Evolutionary conservation across 2,797 vertebrate species (phyloP).

Genomic region (Nannoperca obscura): DNA sequence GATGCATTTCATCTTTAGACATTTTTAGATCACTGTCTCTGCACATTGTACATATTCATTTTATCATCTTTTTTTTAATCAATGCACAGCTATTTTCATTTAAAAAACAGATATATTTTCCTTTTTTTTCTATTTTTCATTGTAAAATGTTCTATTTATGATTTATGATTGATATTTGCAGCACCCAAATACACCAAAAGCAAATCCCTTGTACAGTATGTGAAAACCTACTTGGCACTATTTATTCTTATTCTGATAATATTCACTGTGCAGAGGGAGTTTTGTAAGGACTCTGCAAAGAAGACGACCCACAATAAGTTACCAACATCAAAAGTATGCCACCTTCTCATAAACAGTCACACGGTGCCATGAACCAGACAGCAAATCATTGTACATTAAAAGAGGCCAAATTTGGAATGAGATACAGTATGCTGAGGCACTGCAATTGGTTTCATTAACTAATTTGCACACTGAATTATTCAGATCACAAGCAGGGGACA

Average conservation of each 20-base stretch:
- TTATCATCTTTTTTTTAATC: too few species aligned
- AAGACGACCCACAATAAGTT: constrained; percentile 53
- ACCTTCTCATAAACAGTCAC: constrained; percentile 56
- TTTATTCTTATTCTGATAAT: neutral
- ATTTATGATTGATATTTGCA: neutral
- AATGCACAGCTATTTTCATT: too few species aligned
- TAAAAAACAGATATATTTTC: too few species aligned
- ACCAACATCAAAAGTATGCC: constrained; percentile 70
- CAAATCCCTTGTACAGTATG: too few species aligned
- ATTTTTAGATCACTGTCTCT: neutral
- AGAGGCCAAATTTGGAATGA: constrained; percentile 81
- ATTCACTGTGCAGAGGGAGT: neutral
- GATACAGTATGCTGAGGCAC: constrained; percentile 80
- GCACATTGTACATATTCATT: neutral
- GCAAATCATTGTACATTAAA: constrained; percentile 78
- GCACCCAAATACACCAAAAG: neutral
- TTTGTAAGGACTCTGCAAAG: constrained; percentile 2
- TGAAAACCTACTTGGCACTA: neutral
- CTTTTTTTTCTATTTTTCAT: neutral
- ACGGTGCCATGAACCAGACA: constrained; percentile 62
- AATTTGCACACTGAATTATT: constrained; percentile 88
- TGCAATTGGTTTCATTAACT: constrained; percentile 84
- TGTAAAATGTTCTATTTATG: neutral
- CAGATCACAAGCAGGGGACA: constrained; percentile 85
- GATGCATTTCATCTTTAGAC: too few species aligned